Percentiles rank a stretch among this genome's conserved stretches.
phyloP scores from a whole-genome alignment of 2,113 vertebrate species.

The Eretmochelys imbricata region DNA sequence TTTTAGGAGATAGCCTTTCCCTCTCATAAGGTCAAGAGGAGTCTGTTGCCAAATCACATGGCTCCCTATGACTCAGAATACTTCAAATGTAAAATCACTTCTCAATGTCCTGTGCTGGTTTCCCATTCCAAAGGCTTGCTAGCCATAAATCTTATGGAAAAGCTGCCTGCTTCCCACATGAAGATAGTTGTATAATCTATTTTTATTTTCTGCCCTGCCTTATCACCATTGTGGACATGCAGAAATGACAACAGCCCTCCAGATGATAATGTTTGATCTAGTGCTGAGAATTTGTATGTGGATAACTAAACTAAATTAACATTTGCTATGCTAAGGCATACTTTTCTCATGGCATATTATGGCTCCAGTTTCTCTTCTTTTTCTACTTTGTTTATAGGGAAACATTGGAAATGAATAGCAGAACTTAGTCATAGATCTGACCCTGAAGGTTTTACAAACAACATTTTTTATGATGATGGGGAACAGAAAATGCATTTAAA shows the following conservation, averaged over 20 bases:
- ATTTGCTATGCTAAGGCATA: not conserved
- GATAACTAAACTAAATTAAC: not conserved
- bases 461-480: not conserved
- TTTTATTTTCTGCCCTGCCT: conserved; percentile 13
- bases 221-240: accelerated
- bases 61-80: not conserved
- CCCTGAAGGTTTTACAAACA: not conserved
- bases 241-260: not conserved
- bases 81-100: not conserved
- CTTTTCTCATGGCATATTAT: not conserved
- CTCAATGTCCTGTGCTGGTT: not conserved
- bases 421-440: not conserved
- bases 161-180: not conserved
- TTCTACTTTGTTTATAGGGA: not conserved
- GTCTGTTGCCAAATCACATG: not conserved
- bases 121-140: not conserved
- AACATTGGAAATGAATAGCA: not conserved
- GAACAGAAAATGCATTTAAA: not conserved
- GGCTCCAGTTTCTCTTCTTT: not conserved
- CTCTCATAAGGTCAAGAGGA: not conserved
- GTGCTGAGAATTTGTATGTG: not conserved
- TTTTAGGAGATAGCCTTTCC: not conserved
- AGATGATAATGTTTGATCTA: not conserved
- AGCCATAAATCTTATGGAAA: not conserved
- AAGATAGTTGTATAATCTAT: not conserved